Conservation (phyloP, 2,888 invertebrate genomes). For the Drosophila meridiana region DNA sequence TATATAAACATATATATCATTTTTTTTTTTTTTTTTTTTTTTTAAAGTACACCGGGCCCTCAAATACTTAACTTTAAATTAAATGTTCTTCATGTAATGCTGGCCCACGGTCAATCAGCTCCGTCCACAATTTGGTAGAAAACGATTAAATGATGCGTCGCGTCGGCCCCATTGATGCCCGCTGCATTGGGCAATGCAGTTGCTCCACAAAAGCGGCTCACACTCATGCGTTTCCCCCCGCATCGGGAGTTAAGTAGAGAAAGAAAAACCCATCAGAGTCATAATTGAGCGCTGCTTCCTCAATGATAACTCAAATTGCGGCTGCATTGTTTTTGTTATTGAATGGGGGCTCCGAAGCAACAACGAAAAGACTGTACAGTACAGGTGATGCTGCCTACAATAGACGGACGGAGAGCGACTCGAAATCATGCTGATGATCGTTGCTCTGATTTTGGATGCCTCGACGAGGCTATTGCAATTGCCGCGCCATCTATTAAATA, state of each 20-base stretch:
- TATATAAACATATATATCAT: not conserved
- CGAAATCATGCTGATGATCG: conserved; percentile 34
- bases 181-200: conserved; percentile 36
- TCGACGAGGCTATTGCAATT: conserved; percentile 44
- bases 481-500: conserved; percentile 46
- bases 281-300: conserved; percentile 48
- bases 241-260: conserved; percentile 1
- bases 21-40: too few species aligned
- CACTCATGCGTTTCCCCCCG: not conserved
- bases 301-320: conserved; percentile 50
- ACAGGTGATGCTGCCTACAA: conserved; percentile 25
- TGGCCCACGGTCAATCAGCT: not conserved
- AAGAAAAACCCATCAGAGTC: conserved; percentile 24
- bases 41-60: too few species aligned
- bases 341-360: conserved; percentile 13
- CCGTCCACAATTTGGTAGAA: not conserved
- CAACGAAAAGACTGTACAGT: conserved; percentile 14
- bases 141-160: conserved; percentile 17
- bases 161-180: conserved; percentile 4
- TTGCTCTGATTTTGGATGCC: conserved; percentile 23
- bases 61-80: not conserved
- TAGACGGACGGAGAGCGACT: not conserved
- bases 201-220: conserved; percentile 21
- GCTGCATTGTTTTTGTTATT: conserved; percentile 37
- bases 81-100: conserved; percentile 4